These are phyloP conservation scores for Archocentrus centrarchus DNA, from an alignment of 2,113 vertebrate species.

Conservation along the genomic window DNA sequence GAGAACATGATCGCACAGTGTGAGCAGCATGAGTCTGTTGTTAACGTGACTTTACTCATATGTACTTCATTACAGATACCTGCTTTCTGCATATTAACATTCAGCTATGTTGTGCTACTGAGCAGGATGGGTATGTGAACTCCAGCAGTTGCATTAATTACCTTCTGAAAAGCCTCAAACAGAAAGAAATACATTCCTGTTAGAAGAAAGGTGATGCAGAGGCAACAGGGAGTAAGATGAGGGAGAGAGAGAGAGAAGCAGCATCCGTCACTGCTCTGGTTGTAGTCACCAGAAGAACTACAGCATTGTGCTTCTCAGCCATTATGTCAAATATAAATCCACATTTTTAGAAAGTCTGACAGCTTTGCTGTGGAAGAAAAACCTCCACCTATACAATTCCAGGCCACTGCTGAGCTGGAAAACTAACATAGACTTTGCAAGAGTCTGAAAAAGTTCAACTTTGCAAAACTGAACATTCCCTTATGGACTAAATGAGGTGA, in stretches of 20 bases:
- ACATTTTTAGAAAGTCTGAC: slow-evolving; percentile 41
- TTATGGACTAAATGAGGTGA: neutral
- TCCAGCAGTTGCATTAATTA: slow-evolving; percentile 40
- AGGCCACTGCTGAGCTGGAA: slow-evolving; percentile 15
- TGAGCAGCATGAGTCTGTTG: slow-evolving; percentile 22
- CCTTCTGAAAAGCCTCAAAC: slow-evolving; percentile 27
- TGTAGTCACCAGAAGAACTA: slow-evolving; percentile 28
- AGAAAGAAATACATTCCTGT: slow-evolving; percentile 25
- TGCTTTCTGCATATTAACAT: slow-evolving; percentile 38
- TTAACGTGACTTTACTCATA: slow-evolving; percentile 38
- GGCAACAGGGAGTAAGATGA: neutral
- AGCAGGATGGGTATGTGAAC: slow-evolving; percentile 19
- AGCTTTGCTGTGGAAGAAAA: slow-evolving; percentile 28
- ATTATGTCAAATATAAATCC: slow-evolving; percentile 60
- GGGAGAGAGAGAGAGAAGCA: neutral
- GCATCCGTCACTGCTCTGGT: neutral
- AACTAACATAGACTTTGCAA: neutral
- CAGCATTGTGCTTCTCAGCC: slow-evolving; percentile 34
- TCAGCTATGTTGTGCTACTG: slow-evolving; percentile 9
- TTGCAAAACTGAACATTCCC: neutral
- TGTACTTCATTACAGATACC: slow-evolving; percentile 48
- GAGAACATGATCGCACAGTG: neutral
- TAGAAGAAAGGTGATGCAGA: neutral
- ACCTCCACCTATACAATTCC: neutral
- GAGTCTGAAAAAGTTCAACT: neutral